A percentile compares a stretch with the other conserved stretches of the same genome.
phyloP scores from a whole-genome alignment of 2,113 vertebrate genomes.

The Nothocercus nigrocapillus region DNA sequence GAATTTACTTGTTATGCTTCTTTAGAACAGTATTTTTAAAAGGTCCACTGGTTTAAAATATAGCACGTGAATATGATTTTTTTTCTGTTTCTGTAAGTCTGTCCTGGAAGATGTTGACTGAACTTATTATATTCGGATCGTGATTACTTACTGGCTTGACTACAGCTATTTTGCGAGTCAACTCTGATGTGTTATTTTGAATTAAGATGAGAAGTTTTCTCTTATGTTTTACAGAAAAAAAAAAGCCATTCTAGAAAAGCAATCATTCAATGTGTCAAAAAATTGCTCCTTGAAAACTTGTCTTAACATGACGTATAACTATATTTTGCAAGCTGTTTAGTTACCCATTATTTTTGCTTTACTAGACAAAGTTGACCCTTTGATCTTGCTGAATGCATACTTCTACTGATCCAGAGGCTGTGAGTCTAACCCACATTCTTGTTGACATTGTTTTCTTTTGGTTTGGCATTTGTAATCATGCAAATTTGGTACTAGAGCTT shows the following conservation, averaged over 20 bases:
- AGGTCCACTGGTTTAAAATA: background rate
- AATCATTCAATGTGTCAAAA: background rate
- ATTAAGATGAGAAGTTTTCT: conserved; percentile 4
- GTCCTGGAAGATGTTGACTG: background rate
- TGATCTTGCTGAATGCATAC: conserved; percentile 11
- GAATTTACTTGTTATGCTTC: background rate
- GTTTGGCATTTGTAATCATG: background rate
- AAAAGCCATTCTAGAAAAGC: background rate
- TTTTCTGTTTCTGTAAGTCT: background rate
- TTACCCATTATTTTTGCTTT: conserved; percentile 25
- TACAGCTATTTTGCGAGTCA: conserved; percentile 7
- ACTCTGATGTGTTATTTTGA: background rate
- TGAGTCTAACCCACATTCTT: background rate
- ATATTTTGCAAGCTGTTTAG: conserved; percentile 22
- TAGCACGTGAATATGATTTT: background rate
- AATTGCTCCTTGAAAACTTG: conserved; percentile 1
- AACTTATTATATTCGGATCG: background rate
- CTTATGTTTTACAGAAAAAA: background rate
- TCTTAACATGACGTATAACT: conserved; percentile 1
- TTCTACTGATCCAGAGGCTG: background rate
- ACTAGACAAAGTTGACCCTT: conserved; percentile 14
- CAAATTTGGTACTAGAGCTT: background rate
- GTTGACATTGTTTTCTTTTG: background rate
- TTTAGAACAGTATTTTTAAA: background rate
- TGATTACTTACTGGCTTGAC: conserved; percentile 5